Conservation (phyloP, 2,797 vertebrate genomes). For the Phalloptychus januarius region DNA sequence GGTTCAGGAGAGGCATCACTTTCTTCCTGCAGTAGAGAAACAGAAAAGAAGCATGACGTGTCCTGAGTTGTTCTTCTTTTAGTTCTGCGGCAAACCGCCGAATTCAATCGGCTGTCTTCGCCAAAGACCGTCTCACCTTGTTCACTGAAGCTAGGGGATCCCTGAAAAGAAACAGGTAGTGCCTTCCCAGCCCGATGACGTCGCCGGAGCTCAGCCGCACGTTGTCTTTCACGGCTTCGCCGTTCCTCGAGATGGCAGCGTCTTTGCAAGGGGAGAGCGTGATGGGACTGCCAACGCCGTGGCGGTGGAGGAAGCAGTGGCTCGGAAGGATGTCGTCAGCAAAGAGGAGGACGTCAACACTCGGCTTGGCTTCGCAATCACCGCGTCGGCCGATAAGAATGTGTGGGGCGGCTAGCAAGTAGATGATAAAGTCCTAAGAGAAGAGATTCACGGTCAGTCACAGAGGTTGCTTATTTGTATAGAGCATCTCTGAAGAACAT, state of each 20-base stretch:
- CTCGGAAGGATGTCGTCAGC: conserved; percentile 73
- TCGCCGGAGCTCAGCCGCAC: conserved; percentile 76
- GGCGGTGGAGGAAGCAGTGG: conserved; percentile 76
- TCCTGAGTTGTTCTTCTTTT: background rate
- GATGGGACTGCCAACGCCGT: conserved; percentile 21
- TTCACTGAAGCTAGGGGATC: conserved; percentile 63
- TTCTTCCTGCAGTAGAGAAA: conserved; percentile 46
- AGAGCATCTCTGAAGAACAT: too few relatives aligned
- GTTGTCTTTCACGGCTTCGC: conserved; percentile 60
- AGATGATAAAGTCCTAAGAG: conserved; percentile 82
- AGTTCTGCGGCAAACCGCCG: background rate
- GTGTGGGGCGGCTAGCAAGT: conserved; percentile 68
- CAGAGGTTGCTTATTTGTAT: background rate
- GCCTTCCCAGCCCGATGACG: conserved; percentile 78
- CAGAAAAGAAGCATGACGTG: conserved; percentile 7
- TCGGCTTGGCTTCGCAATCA: conserved; percentile 39
- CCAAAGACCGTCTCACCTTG: conserved; percentile 42
- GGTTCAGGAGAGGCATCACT: conserved; percentile 20
- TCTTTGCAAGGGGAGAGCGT: conserved; percentile 61
- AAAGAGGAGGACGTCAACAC: conserved; percentile 66
- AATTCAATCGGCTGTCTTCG: background rate
- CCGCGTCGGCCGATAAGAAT: conserved; percentile 65
- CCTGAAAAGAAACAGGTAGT: conserved; percentile 84
- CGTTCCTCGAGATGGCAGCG: conserved; percentile 74
- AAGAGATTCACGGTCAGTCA: conserved; percentile 8